These are phyloP conservation scores for Drosophila orena DNA, from an alignment of 1,140 invertebrate genomes.

Conservation along the genomic window DNA sequence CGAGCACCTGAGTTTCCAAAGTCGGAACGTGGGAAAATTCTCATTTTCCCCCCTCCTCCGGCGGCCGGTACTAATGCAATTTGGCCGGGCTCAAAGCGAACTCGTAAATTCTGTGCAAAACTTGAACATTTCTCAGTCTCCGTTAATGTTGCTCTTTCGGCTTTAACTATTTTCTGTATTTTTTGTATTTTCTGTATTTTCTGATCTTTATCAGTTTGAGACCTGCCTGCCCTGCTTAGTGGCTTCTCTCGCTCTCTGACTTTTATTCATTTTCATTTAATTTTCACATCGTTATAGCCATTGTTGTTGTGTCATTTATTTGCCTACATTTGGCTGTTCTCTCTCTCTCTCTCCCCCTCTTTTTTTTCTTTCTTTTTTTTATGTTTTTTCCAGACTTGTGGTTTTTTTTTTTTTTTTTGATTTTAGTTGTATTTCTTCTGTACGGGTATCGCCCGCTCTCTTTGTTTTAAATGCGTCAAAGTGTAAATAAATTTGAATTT, in stretches of 20 bases:
- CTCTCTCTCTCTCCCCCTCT: too few species aligned
- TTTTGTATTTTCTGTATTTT: constrained; percentile 33
- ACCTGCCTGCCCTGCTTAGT: constrained; percentile 57
- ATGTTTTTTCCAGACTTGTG: constrained; percentile 19
- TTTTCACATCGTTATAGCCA: constrained; percentile 78
- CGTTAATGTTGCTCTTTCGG: constrained; percentile 38
- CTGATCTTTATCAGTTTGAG: constrained; percentile 71
- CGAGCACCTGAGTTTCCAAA: constrained; percentile 29
- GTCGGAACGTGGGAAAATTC: constrained; percentile 75
- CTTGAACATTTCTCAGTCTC: constrained; percentile 51
- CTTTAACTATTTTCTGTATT: constrained; percentile 18
- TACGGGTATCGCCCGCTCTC: constrained; percentile 47
- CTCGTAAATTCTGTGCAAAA: constrained; percentile 82
- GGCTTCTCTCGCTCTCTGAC: constrained; percentile 10
- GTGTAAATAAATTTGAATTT: constrained; percentile 84
- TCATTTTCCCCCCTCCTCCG: constrained; percentile 39
- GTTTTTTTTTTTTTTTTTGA: constrained; percentile 14
- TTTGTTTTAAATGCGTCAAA: constrained; percentile 82
- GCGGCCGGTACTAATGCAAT: constrained; percentile 57
- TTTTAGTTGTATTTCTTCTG: background rate
- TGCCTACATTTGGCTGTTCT: constrained; percentile 67
- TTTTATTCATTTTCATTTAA: constrained; percentile 74
- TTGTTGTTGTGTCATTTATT: constrained; percentile 77
- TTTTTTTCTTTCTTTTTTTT: constrained; percentile 43
- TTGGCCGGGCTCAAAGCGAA: constrained; percentile 41